Evolutionary conservation across 2,888 invertebrate species (phyloP).

Genomic region (Trichogramma dendrolimi): DNA sequence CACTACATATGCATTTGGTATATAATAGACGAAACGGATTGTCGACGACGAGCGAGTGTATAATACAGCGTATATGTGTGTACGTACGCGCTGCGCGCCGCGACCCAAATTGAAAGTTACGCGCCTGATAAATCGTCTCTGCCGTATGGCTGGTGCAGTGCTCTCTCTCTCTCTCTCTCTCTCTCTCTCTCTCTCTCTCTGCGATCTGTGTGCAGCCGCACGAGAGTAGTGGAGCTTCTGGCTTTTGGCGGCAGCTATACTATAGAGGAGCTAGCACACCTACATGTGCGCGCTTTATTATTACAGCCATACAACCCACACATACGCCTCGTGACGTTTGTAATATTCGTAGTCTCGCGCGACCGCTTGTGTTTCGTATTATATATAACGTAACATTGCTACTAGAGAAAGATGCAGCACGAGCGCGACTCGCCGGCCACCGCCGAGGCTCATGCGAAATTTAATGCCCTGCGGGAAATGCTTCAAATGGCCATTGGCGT

Average conservation of each 20-base stretch:
- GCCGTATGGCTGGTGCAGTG: neutral
- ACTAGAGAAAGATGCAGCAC: too few relatives aligned
- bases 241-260: neutral
- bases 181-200: neutral
- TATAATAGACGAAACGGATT: neutral
- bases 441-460: too few relatives aligned
- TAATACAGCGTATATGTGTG: neutral
- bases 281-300: neutral
- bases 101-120: slow-evolving; percentile 25
- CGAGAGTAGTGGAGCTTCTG: too few relatives aligned
- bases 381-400: too few relatives aligned
- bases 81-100: neutral
- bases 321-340: neutral
- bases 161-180: neutral
- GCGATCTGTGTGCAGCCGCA: neutral
- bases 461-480: too few relatives aligned
- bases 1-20: neutral
- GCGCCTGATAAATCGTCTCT: slow-evolving; percentile 20
- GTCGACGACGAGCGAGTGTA: neutral
- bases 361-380: too few relatives aligned
- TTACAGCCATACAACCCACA: neutral
- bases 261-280: neutral
- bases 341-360: too few relatives aligned
- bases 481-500: too few relatives aligned
- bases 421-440: too few relatives aligned